Conservation (phyloP, 2,113 vertebrate genomes). For the Erythrocercus mccallii region DNA sequence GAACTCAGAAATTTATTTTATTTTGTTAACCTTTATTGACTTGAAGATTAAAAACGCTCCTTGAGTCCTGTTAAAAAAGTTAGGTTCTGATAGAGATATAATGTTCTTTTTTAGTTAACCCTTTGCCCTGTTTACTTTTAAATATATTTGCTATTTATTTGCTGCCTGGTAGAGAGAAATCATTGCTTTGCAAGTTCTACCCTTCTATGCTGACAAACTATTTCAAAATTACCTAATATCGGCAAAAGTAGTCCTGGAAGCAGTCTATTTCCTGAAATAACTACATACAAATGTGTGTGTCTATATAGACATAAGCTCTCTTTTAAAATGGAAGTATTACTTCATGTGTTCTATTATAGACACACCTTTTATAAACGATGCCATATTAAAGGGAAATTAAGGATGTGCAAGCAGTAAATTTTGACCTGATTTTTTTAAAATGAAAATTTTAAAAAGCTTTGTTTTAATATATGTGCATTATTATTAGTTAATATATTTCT, state of each 20-base stretch:
- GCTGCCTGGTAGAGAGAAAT: background rate
- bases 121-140: constrained; percentile 19
- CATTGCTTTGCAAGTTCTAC: background rate
- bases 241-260: background rate
- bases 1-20: constrained; percentile 65
- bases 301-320: background rate
- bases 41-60: constrained; percentile 66
- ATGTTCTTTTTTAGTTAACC: constrained; percentile 58
- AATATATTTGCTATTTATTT: background rate
- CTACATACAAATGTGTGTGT: background rate
- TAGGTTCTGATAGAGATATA: constrained; percentile 18
- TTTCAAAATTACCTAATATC: background rate
- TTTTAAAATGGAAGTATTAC: background rate
- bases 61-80: constrained; percentile 53
- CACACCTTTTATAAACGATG: background rate
- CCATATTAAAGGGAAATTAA: background rate
- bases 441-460: background rate
- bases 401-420: background rate
- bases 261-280: constrained; percentile 14
- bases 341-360: background rate
- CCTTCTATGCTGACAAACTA: background rate
- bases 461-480: background rate
- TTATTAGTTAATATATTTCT: background rate
- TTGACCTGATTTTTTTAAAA: background rate
- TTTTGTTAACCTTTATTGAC: constrained; percentile 67